Percentiles rank a stretch among this genome's conserved stretches.
phyloP scores from a whole-genome alignment of 2,113 vertebrate genomes.

The Mesoclemmys tuberculata region DNA sequence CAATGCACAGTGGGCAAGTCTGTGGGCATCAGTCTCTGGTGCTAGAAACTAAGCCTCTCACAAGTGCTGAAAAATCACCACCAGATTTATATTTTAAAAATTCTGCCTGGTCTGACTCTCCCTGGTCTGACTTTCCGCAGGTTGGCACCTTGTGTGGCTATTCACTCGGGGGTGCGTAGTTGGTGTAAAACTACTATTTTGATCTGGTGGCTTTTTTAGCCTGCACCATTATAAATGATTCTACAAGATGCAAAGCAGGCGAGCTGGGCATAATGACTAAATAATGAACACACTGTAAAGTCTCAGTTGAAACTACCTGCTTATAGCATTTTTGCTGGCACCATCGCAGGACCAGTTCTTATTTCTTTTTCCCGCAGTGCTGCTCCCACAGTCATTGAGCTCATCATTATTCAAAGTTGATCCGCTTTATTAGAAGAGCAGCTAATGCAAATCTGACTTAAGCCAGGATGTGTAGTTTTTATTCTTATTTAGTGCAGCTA shows the following conservation, averaged over 20 bases:
- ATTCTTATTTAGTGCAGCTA: background rate
- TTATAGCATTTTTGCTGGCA: background rate
- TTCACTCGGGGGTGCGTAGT: background rate
- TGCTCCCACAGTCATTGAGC: background rate
- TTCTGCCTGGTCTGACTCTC: background rate
- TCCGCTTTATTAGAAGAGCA: slow-evolving; percentile 2
- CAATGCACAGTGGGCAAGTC: background rate
- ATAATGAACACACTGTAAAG: background rate
- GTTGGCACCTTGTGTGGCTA: background rate
- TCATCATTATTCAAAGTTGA: slow-evolving; percentile 34
- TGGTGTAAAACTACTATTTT: background rate
- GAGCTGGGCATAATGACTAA: background rate
- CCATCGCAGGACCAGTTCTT: background rate
- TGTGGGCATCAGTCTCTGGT: background rate
- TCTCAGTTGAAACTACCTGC: background rate
- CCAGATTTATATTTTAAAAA: background rate
- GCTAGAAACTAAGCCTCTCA: background rate
- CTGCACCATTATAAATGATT: background rate
- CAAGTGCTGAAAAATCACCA: background rate
- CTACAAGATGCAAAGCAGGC: background rate
- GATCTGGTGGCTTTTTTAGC: background rate
- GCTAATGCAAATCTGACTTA: slow-evolving; percentile 48
- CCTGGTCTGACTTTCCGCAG: background rate
- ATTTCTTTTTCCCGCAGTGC: background rate
- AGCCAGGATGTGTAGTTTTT: slow-evolving; percentile 27